Percentiles rank a stretch among this genome's conserved stretches.
These are phyloP conservation scores for Resseliella maxima DNA, from an alignment of 2,888 invertebrate species.

Conservation along the genomic window DNA sequence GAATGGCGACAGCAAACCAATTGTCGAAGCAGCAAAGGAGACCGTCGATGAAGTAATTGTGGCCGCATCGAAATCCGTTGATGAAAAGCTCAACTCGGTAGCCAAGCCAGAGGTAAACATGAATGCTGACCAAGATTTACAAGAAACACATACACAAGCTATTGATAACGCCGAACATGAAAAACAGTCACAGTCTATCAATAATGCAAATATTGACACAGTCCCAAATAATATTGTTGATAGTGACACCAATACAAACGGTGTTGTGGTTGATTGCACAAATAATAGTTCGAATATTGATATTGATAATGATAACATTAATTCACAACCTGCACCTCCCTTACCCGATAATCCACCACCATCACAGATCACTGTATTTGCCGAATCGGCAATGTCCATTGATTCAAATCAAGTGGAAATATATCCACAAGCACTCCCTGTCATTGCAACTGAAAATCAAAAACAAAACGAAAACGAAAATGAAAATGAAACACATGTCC, in stretches of 20 bases:
- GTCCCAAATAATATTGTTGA: constrained; percentile 44
- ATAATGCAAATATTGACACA: constrained; percentile 8
- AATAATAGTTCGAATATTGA: constrained; percentile 34
- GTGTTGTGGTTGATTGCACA: constrained; percentile 60
- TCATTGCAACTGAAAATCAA: too few relatives aligned
- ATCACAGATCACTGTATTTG: constrained; percentile 80
- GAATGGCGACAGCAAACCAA: constrained; percentile 13
- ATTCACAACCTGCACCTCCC: constrained; percentile 71
- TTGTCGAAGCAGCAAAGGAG: constrained; percentile 14
- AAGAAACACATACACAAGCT: constrained; percentile 44
- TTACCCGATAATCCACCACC: constrained; percentile 81
- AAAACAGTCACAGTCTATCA: constrained; percentile 30
- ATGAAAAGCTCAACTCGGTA: constrained; percentile 56
- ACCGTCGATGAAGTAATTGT: constrained; percentile 26
- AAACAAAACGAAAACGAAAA: too few relatives aligned
- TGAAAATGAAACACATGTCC: not conserved
- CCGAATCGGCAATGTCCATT: constrained; percentile 74
- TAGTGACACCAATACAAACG: not conserved
- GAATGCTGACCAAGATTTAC: constrained; percentile 57
- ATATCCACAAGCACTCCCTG: constrained; percentile 41
- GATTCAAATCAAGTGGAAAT: not conserved
- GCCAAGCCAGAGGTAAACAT: constrained; percentile 56
- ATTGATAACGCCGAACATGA: constrained; percentile 28
- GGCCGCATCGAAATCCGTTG: constrained; percentile 56
- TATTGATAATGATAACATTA: not conserved